Base-by-base conservation (phyloP, 2,888 invertebrate genomes). In the Drosophila maculinotata region DNA sequence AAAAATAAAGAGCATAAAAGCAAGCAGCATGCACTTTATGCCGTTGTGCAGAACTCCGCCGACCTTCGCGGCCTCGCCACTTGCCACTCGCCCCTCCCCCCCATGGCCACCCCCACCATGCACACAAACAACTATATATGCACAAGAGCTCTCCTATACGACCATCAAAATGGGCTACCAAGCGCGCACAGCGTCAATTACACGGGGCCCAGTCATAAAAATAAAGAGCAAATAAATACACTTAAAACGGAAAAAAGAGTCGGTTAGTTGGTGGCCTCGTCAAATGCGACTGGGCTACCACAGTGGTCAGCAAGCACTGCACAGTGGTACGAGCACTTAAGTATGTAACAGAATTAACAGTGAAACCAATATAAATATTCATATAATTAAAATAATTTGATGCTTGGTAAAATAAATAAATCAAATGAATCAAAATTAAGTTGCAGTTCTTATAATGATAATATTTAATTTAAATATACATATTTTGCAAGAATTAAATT, bases 221-320 rank as follows among this genome's bases (percentile, higher is more conserved):
- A 81, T 87, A 85, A 87, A 81, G 79, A 82, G 67, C 82, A 87
- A 85, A 87, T 79, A 81, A 81, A 81, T 87, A 81, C 87, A 81
- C 81, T 81, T 87, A 87, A 87, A 87, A 76, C 45, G 59, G 41
- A 36, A 60, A 58, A 30, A 57, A 51, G 57, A 64, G 63, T 62
- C 57, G 51, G 73, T 72, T 67, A 53, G 73, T 62, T 59, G 76
- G 10, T 26, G 48, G 39, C 5, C 30, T 15, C 38, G 39, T 31
- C 56, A 52, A 51, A 56, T 31, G 72, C 28, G 36, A 52, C 51
- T 26, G 23, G 12, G 47, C 25, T 30, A 52, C 47, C 36, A 30
- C 15, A 33, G 7, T 41, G 49, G 35, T 23, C 62, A 38, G 35
- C 36, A 7, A n/a, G 7, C 25, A 14, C 2, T 25, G 65, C 51